Conservation (phyloP, 2,113 vertebrate species). For the Cichladusa arquata region DNA sequence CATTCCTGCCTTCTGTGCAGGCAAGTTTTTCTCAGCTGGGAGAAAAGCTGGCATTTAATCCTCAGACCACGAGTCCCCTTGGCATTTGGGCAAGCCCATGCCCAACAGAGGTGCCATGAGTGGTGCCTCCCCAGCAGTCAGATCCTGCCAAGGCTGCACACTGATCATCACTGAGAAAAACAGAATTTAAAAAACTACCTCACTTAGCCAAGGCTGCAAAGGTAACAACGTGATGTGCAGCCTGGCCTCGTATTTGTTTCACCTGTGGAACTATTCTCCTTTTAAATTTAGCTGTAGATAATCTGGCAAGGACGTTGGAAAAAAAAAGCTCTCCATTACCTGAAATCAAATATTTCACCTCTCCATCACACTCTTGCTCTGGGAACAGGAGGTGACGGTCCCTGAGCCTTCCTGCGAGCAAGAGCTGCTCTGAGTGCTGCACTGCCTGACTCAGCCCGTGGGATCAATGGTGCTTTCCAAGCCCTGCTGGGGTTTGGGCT, state of each 20-base stretch:
- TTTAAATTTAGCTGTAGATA: constrained; percentile 67
- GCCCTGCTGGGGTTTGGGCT: neutral
- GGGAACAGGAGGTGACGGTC: neutral
- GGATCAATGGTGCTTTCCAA: neutral
- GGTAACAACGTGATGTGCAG: neutral
- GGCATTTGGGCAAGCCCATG: neutral
- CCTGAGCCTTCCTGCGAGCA: rapidly evolving
- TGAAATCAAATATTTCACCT: constrained; percentile 69
- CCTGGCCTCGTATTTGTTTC: constrained; percentile 46
- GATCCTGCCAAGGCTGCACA: neutral
- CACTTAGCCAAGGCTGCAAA: neutral
- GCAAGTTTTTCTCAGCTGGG: neutral
- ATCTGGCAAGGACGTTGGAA: constrained; percentile 56
- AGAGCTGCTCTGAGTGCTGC: neutral
- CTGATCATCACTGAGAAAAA: neutral
- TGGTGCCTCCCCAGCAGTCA: neutral
- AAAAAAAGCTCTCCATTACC: constrained; percentile 12
- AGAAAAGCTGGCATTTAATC: constrained; percentile 6
- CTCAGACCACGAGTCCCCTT: neutral
- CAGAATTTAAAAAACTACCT: neutral
- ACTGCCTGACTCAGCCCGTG: neutral
- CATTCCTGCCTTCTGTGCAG: neutral
- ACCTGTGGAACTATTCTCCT: constrained; percentile 45
- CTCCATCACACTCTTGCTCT: constrained; percentile 16
- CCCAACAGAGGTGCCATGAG: neutral